Conservation (phyloP, 2,888 invertebrate species). For the Byasa hedistus region DNA sequence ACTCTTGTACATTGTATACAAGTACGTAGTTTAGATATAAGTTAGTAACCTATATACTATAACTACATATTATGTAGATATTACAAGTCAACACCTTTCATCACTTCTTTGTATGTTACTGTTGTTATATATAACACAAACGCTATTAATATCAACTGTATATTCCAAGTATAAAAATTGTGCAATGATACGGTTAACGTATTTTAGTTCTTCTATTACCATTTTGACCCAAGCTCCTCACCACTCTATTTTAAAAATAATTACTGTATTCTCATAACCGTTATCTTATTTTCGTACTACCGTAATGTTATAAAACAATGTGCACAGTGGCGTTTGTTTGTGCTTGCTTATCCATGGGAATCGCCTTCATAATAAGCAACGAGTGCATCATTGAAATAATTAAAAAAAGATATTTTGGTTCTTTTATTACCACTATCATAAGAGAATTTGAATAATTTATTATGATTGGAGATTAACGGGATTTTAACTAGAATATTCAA, state of each 20-base stretch:
- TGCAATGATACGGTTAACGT: not conserved
- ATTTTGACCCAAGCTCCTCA: conserved; percentile 34
- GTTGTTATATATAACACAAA: not conserved
- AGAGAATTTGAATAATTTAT: not conserved
- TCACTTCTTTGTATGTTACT: not conserved
- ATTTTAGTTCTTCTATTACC: not conserved
- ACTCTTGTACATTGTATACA: not conserved
- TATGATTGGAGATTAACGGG: conserved; percentile 8
- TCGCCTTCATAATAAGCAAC: conserved; percentile 41
- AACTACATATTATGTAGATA: not conserved
- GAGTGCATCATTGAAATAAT: conserved; percentile 36
- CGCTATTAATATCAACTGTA: no score
- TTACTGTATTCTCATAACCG: conserved; percentile 43
- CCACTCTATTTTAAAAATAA: conserved; percentile 45
- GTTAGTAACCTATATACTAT: no score
- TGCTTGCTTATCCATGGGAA: conserved; percentile 58
- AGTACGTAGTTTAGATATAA: not conserved
- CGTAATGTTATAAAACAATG: conserved; percentile 48
- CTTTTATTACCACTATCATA: not conserved
- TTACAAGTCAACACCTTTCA: not conserved
- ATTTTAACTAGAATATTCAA: conserved; percentile 16
- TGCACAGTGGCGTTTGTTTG: conserved; percentile 41
- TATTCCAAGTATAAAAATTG: not conserved
- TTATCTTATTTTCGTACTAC: conserved; percentile 51
- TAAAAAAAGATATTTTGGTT: not conserved